Evolutionary conservation across 2,888 invertebrate species (phyloP), one percentile per base, ranked within the genome.

Genomic region (Malthinus seriepunctatus): DNA sequence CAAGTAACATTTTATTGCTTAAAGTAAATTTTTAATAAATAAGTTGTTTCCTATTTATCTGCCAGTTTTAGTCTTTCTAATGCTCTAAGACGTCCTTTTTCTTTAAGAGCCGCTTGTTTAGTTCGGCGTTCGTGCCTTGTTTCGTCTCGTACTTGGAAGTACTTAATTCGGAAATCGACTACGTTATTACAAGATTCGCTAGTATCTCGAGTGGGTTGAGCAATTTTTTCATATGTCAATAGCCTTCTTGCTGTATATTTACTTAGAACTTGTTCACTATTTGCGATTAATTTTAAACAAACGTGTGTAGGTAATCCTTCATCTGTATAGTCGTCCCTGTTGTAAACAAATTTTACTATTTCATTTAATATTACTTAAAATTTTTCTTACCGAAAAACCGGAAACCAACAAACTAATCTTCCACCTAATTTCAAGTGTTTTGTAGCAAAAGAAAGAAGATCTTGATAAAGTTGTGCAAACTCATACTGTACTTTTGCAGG

Each of bases 331-430:
- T 91, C 89, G 53, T 87, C 86, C 67, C 91, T 92, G 73, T 9
- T 76, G 76, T 65, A 38, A 52, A 39, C 44, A n/a, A 37, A 5
- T 23, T 23, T 23, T 23, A 46, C 8, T 12, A 9, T 48, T 3
- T 34, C 11, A 23, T 33, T 8, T n/a, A n/a, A n/a, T n/a, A n/a
- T n/a, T n/a, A n/a, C n/a, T n/a, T n/a, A 48, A 14, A 33, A 39
- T 56, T 32, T 39, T 48, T 51, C 65, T 74, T 73, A 91, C 89
- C 92, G 87, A 64, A 91, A 89, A 34, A 96, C 83, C 23, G 99
- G 99, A 70, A 96, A 88, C 98, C 98, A 99, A 80, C 91, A 97
- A 0, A 98, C 96, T 11, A 99, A 81, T 63, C 94, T 81, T 0
- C 96, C 91, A 4, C 88, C 86, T 4, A 91, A 63, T 66, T 81